Evolutionary conservation across 2,113 vertebrate genomes (phyloP).

Genomic region (Gopherus evgoodei): DNA sequence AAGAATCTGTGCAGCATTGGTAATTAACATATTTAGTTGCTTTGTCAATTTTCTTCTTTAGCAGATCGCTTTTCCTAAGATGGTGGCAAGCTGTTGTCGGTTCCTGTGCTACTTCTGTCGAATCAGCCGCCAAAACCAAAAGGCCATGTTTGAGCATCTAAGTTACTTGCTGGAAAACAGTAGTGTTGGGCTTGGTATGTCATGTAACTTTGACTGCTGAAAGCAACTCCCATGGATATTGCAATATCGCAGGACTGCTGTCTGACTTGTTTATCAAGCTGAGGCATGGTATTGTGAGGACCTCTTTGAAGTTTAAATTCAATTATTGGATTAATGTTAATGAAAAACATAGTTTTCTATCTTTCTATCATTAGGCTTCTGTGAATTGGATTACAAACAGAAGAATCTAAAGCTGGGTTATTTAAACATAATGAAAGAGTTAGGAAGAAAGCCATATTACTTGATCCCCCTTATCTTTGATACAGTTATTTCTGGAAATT

Average conservation of each 20-base stretch:
- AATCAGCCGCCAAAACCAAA: conserved; percentile 98
- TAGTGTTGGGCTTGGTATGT: conserved; percentile 94
- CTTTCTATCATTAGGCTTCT: not conserved
- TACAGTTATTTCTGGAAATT: not conserved
- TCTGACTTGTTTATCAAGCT: not conserved
- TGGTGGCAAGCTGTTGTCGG: conserved; percentile 98
- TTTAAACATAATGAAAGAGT: not conserved
- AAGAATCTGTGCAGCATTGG: conserved; percentile 55
- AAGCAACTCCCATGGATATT: not conserved
- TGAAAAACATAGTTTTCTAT: not conserved
- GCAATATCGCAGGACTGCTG: not conserved
- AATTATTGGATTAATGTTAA: not conserved
- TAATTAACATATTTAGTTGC: conserved; percentile 64
- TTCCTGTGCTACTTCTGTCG: conserved; percentile 99
- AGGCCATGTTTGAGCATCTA: conserved; percentile 99
- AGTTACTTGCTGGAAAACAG: conserved; percentile 98
- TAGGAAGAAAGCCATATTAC: not conserved
- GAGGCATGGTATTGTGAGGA: not conserved
- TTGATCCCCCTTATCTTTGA: not conserved
- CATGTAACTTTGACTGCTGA: not conserved
- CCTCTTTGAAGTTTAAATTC: not conserved
- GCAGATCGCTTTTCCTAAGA: conserved; percentile 97
- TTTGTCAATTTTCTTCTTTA: conserved; percentile 69
- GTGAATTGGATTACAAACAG: not conserved
- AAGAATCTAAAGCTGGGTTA: not conserved